A percentile compares a stretch with the other conserved stretches of the same genome.
Evolutionary conservation across 2,797 vertebrate species (phyloP).

Genomic region (Thunnus albacares): DNA sequence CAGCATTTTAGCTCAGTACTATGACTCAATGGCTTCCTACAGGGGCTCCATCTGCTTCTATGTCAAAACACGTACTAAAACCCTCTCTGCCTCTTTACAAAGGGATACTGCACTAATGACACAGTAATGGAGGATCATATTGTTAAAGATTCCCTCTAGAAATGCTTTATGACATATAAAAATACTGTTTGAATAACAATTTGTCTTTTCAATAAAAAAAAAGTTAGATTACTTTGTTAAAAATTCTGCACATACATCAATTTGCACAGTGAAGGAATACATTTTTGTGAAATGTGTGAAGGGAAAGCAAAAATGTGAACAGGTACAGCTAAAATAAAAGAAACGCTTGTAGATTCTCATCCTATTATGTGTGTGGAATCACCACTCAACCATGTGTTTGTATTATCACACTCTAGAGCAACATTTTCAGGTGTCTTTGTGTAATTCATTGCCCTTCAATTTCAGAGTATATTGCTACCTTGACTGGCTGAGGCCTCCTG

Average conservation of each 20-base stretch:
- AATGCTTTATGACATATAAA: background rate
- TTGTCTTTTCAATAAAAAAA: no score
- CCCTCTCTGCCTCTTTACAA: constrained; percentile 34
- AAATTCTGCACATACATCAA: no score
- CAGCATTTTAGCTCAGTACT: constrained; percentile 49
- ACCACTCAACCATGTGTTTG: background rate
- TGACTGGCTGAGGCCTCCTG: constrained; percentile 73
- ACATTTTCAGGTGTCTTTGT: background rate
- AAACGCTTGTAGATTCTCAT: background rate
- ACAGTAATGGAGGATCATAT: background rate
- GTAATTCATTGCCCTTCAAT: background rate
- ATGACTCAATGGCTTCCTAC: constrained; percentile 64
- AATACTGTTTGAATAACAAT: no score
- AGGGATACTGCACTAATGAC: constrained; percentile 15
- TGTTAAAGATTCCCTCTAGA: background rate
- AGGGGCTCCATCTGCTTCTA: constrained; percentile 72
- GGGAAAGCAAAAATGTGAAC: background rate
- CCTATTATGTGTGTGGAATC: background rate
- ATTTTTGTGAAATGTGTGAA: background rate
- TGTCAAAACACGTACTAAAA: constrained; percentile 27
- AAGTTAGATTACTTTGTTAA: no score
- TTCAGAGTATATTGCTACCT: constrained; percentile 78
- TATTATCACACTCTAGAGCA: background rate
- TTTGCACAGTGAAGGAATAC: background rate
- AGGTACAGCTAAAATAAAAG: background rate